Conservation (phyloP, 2,113 vertebrate species). For the Pica pica region DNA sequence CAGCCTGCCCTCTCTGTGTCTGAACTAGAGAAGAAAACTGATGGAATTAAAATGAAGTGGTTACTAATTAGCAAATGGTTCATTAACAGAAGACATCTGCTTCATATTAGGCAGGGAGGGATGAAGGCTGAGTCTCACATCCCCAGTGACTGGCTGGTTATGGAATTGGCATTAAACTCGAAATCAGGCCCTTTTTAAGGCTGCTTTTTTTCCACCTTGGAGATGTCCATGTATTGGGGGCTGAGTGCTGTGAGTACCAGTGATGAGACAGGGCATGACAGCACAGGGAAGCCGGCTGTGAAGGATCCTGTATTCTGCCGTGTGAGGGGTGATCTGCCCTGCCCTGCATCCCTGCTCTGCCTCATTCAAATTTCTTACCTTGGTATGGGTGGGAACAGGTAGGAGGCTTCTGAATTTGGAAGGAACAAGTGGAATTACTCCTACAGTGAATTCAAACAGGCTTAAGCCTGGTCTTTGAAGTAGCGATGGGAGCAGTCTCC, state of each 20-base stretch:
- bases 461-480: background rate
- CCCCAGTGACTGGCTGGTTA: background rate
- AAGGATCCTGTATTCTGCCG: background rate
- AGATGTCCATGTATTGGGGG: rapidly evolving
- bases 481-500: rapidly evolving
- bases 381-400: rapidly evolving
- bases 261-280: background rate
- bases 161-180: background rate
- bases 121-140: background rate
- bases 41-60: background rate
- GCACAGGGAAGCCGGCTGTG: background rate
- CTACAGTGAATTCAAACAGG: background rate
- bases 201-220: background rate
- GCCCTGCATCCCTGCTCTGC: background rate
- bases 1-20: background rate
- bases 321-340: background rate
- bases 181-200: background rate
- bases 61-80: constrained; percentile 8
- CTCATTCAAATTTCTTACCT: background rate
- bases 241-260: background rate
- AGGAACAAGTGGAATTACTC: background rate
- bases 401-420: background rate
- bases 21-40: background rate
- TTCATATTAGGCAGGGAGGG: background rate
- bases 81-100: constrained; percentile 27